A percentile compares a stretch with the other conserved stretches of the same genome.
phyloP scores from a whole-genome alignment of 2,888 invertebrate genomes.

The Andricus curvator region DNA sequence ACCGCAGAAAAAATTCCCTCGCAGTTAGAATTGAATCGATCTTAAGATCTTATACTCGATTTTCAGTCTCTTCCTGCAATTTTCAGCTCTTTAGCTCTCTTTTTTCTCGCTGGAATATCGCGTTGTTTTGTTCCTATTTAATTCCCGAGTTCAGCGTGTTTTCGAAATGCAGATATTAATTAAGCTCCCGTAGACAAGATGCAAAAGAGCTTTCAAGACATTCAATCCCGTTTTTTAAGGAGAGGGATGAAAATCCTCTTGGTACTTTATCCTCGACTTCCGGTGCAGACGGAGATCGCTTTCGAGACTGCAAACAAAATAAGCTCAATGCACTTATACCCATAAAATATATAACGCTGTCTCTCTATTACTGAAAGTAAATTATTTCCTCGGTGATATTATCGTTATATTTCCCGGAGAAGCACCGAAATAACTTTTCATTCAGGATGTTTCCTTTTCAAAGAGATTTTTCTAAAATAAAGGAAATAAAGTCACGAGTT shows the following conservation, averaged over 20 bases:
- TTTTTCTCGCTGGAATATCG: neutral
- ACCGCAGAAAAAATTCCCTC: neutral
- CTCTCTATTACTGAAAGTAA: neutral
- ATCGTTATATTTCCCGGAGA: neutral
- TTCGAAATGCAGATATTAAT: constrained; percentile 26
- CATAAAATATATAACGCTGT: neutral
- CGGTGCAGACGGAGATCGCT: constrained; percentile 15
- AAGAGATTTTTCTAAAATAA: neutral
- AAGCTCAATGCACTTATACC: constrained; percentile 12
- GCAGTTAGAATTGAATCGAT: neutral
- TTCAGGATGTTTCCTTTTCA: neutral
- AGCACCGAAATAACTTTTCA: constrained; percentile 11
- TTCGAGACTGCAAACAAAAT: constrained; percentile 21
- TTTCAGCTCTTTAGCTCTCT: neutral
- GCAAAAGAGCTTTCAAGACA: constrained; percentile 25
- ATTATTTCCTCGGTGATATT: constrained; percentile 12
- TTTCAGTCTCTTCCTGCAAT: neutral
- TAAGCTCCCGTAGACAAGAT: constrained; percentile 18
- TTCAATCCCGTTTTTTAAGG: neutral
- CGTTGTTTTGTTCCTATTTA: neutral
- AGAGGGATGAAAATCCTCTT: constrained; percentile 1
- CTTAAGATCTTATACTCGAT: neutral
- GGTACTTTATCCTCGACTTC: constrained; percentile 24
- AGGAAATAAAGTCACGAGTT: neutral
- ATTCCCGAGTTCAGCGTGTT: constrained; percentile 14